Evolutionary conservation across 2,888 invertebrate genomes (phyloP).

Genomic region (Pterostichus niger): DNA sequence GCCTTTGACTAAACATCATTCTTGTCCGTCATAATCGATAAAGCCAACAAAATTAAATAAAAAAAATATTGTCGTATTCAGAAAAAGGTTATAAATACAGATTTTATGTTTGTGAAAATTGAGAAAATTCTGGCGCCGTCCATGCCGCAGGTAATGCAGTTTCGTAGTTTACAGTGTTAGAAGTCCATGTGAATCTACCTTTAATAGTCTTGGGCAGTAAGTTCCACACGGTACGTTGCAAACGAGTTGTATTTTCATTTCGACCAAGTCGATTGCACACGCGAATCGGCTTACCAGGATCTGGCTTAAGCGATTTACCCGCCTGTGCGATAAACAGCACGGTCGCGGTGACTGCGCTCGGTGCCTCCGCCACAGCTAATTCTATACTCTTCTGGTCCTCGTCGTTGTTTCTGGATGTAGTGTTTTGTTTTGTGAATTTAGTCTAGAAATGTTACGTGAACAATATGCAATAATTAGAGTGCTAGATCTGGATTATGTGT

Average conservation of each 20-base stretch:
- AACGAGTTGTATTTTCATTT: constrained; percentile 63
- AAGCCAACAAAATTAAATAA: too few relatives aligned
- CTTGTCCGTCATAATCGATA: too few relatives aligned
- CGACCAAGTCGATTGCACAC: constrained; percentile 53
- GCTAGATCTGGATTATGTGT: constrained; percentile 26
- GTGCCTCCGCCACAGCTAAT: neutral
- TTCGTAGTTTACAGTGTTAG: neutral
- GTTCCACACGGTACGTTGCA: constrained; percentile 29
- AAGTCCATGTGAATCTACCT: constrained; percentile 24
- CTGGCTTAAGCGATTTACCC: constrained; percentile 61
- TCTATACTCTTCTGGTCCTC: neutral
- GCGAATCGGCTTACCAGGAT: constrained; percentile 61
- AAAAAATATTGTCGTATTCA: too few relatives aligned
- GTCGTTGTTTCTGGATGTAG: constrained; percentile 23
- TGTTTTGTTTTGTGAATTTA: constrained; percentile 21
- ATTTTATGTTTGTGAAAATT: too few relatives aligned
- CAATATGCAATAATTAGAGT: constrained; percentile 30
- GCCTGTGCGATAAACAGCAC: constrained; percentile 34
- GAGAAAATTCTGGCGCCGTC: too few relatives aligned
- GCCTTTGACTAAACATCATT: too few relatives aligned
- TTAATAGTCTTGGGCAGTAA: neutral
- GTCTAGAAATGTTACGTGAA: constrained; percentile 13
- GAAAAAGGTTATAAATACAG: too few relatives aligned
- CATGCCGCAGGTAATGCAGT: too few relatives aligned
- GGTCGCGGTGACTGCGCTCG: neutral